A percentile compares a stretch with the other conserved stretches of the same genome.
phyloP scores from a whole-genome alignment of 2,113 vertebrate species.

The Condylura cristata region DNA sequence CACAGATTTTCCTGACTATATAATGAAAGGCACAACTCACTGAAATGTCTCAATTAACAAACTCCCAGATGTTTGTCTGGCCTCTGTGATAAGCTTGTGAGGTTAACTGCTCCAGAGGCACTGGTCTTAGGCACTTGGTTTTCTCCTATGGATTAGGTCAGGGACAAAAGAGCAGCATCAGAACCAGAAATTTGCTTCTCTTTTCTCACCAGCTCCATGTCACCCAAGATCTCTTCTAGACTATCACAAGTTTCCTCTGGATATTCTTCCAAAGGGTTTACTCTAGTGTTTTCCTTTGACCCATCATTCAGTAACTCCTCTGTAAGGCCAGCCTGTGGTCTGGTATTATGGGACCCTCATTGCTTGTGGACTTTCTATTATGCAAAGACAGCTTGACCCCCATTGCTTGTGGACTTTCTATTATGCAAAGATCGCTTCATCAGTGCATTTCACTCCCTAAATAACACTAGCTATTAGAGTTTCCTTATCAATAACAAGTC shows the following conservation, averaged over 20 bases:
- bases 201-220: no score
- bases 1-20: neutral
- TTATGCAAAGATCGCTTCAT: neutral
- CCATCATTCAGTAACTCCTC: neutral
- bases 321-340: rapidly evolving
- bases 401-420: neutral
- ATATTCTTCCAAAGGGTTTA: neutral
- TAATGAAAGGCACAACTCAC: neutral
- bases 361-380: neutral
- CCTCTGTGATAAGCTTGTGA: neutral
- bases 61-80: neutral
- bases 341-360: rapidly evolving
- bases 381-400: neutral
- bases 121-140: neutral
- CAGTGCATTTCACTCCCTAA: neutral
- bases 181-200: neutral
- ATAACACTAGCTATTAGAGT: neutral
- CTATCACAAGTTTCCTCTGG: neutral
- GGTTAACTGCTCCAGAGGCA: neutral
- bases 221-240: neutral
- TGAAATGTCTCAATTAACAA: neutral
- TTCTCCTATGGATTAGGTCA: neutral
- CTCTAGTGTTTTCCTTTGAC: neutral
- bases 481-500: neutral
- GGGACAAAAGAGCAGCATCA: neutral